Base-by-base conservation (phyloP, 2,797 vertebrate species). In the Muscicapa comitata region DNA sequence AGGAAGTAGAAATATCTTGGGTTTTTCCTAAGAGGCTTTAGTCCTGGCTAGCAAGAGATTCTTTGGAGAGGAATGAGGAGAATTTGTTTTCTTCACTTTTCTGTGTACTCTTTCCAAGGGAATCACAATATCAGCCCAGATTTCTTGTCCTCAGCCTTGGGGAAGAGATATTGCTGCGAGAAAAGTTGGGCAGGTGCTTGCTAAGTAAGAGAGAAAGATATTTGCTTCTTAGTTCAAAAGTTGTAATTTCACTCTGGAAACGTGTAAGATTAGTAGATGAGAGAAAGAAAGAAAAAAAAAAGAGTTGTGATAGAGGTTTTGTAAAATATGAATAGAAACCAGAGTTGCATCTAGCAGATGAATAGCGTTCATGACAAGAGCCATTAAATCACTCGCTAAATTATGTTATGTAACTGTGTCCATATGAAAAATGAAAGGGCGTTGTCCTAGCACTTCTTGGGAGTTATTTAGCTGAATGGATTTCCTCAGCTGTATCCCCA, bases 341-440 rank as follows among this genome's bases (percentile, higher is more conserved):
- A 53, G 51, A 86, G 51, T 35, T 86, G 63, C 59, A 78, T 86
- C n/a, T 70, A 84, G 48, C 40, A 78, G 79, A 75, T 93, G 70
- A 95, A 94, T 73, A 94, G 40, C 38, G 43, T 93, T 91, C 55
- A 71, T 91, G 76, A 81, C 70, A 86, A 88, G 65, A 87, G 20
- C 70, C 55, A 67, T 91, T 94, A 96, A 93, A 91, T 93, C 66
- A 43, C 79, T 91, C 90, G 55, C 66, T 88, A 93, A 86, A 65
- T 88, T 70, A 29, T 85, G 42, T 88, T 76, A 72, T 18, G 6
- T 87, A 93, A 89, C 54, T 80, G 11, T 42, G 45, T 81, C 85
- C 55, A 21, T 84, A 70, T 59, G 57, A 92, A 73, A 83, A 88
- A 73, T 79, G 76, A 94, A 90, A 91, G 43, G 21, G 13, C 75